These are phyloP conservation scores for Xenops minutus DNA, from an alignment of 2,797 vertebrate genomes.

Conservation along the genomic window DNA sequence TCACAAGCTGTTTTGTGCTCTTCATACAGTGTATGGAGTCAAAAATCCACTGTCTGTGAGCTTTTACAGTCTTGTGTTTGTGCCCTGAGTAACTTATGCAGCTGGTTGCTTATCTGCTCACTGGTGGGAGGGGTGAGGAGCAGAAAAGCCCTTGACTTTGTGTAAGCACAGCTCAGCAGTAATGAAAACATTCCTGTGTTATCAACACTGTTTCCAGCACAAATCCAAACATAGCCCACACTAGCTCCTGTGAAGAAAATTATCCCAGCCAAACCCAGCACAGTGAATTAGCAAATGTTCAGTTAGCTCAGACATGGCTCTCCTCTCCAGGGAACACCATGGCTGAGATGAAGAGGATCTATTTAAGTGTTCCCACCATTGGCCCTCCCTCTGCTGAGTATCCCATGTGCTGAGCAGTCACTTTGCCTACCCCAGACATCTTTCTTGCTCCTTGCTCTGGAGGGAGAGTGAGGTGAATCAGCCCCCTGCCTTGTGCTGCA, in stretches of 20 bases:
- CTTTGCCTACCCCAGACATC: background rate
- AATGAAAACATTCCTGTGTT: background rate
- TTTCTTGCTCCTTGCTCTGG: background rate
- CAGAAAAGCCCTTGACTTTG: background rate
- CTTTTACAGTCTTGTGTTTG: background rate
- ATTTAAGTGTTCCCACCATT: accelerated
- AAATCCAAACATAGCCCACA: background rate
- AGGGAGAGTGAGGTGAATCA: background rate
- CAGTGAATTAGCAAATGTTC: background rate
- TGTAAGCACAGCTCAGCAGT: background rate
- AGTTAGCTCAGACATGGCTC: background rate
- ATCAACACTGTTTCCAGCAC: background rate
- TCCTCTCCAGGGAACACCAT: background rate
- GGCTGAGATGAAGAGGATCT: background rate
- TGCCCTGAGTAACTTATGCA: background rate
- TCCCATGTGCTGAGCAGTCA: accelerated
- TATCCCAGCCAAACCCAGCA: background rate
- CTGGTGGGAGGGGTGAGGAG: background rate
- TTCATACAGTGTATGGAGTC: background rate
- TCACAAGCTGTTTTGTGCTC: background rate
- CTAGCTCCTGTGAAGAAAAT: background rate
- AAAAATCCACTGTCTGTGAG: background rate
- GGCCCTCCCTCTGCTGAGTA: background rate
- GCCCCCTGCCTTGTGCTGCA: accelerated
- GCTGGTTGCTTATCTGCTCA: background rate